phyloP scores from a whole-genome alignment of 1,140 invertebrate genomes.

The Heliothis subflexa region DNA sequence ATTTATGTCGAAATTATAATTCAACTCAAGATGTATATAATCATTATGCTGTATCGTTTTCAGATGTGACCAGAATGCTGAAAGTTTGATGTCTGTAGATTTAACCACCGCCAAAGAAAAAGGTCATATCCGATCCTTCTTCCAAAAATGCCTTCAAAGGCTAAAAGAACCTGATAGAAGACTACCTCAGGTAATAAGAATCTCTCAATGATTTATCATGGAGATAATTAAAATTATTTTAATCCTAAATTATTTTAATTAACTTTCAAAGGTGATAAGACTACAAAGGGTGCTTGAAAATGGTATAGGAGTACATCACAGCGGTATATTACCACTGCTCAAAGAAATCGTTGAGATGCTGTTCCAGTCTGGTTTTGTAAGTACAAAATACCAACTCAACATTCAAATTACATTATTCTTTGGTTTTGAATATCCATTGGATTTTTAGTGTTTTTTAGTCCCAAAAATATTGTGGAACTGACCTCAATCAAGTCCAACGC shows the following conservation, averaged over 20 bases:
- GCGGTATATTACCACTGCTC: conserved; percentile 97
- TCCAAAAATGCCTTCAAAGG: conserved; percentile 92
- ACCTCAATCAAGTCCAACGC: no score
- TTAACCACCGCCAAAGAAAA: conserved; percentile 95
- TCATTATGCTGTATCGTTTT: conserved; percentile 2
- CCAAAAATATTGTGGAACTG: no score
- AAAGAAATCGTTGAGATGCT: conserved; percentile 99
- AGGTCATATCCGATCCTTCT: conserved; percentile 93
- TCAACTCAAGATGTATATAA: no score
- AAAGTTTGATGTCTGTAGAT: conserved; percentile 90
- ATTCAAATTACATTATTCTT: not conserved
- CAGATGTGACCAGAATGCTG: conserved; percentile 92
- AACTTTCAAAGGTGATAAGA: conserved; percentile 85
- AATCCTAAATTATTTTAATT: not conserved
- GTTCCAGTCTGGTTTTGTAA: conserved; percentile 96
- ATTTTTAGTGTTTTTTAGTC: no score
- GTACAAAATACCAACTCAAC: conserved; percentile 49
- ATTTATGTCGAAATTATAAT: not conserved
- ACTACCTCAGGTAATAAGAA: conserved; percentile 93
- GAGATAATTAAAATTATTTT: not conserved
- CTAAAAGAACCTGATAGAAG: conserved; percentile 95
- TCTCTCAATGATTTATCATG: not conserved
- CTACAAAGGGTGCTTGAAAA: conserved; percentile 93
- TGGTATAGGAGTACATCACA: conserved; percentile 98
- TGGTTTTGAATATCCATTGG: no score